Percentiles rank a stretch among this genome's conserved stretches.
These are phyloP conservation scores for Tachuris rubrigastra DNA, from an alignment of 2,113 vertebrate genomes.

Conservation along the genomic window DNA sequence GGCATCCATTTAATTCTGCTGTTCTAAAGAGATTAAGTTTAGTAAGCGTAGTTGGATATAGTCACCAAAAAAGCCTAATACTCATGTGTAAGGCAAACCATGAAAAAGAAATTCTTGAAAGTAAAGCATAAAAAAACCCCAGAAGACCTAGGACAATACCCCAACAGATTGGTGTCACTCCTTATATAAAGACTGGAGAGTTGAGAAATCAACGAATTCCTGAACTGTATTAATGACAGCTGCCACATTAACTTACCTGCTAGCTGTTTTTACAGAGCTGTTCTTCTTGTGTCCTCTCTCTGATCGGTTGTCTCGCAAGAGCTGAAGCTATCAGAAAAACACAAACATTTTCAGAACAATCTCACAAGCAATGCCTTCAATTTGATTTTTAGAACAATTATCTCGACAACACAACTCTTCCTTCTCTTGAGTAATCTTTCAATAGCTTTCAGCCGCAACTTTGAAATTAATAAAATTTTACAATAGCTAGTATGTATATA, in stretches of 20 bases:
- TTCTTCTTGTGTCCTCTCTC: conserved; percentile 91
- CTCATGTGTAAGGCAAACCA: background rate
- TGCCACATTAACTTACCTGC: conserved; percentile 79
- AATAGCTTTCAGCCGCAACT: background rate
- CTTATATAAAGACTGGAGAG: background rate
- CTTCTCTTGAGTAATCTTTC: background rate
- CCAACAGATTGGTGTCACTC: background rate
- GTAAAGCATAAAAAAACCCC: background rate
- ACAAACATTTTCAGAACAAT: background rate
- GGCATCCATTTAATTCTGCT: background rate
- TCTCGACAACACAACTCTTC: background rate
- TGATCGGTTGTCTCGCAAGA: conserved; percentile 85
- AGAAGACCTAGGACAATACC: background rate
- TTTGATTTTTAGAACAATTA: background rate
- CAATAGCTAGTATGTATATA: background rate
- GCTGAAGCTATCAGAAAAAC: conserved; percentile 69
- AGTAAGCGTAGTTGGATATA: background rate
- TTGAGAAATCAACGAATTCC: background rate
- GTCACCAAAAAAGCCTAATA: background rate
- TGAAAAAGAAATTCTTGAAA: background rate
- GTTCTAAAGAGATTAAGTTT: background rate
- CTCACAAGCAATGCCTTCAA: conserved; percentile 10
- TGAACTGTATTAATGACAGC: background rate
- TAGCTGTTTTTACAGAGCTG: conserved; percentile 91
- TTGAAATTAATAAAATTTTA: background rate